Evolutionary conservation across 2,888 invertebrate species (phyloP), one percentile per base, ranked within the genome.

Genomic region (Oligia fasciuncula): DNA sequence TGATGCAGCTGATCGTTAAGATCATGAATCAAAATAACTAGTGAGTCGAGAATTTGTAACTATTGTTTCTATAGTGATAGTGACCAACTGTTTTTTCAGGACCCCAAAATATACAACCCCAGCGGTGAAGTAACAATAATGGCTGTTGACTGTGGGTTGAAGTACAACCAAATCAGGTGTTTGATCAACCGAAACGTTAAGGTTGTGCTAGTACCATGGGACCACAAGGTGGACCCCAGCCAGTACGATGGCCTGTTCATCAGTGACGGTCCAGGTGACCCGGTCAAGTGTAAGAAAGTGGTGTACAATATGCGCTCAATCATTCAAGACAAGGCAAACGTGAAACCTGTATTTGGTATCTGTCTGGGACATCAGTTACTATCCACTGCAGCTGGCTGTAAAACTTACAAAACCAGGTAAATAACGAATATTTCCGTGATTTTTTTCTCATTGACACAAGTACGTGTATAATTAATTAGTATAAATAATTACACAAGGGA

Each of bases 231-330:
- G 60, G 97, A 98, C 88, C 94, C 97, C 13, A 95, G 97, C 79
- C 97, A 98, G 70, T 99, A 98, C 93, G 99, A 99, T 95, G 99
- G 99, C 0, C 95, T 99, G 2, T 99, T 99, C 91, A 96, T 99
- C 19, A 99, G 99, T 92, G 99, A 99, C 93, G 99, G 99, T 0
- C 99, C 99, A 0, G 99, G 99, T 75, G 98, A 99, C 96, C 99
- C 99, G 4, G 97, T 97, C 87, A 97, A 98, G 93, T 99, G 99
- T 92, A 94, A 97, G 66, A 95, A 96, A n/a, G 98, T 99, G 0
- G 98, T 99, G 2, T 92, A 97, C 4, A 98, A 98, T 90, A 96
- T 99, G 62, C 96, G 96, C 83, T 95, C 95, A 49, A 95, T 98
- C 0, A 89, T 99, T 8, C 93, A 95, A 67, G 92, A 93, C 54